These are phyloP conservation scores for Limnephilus rhombicus DNA, from an alignment of 2,888 invertebrate species.

Conservation along the genomic window DNA sequence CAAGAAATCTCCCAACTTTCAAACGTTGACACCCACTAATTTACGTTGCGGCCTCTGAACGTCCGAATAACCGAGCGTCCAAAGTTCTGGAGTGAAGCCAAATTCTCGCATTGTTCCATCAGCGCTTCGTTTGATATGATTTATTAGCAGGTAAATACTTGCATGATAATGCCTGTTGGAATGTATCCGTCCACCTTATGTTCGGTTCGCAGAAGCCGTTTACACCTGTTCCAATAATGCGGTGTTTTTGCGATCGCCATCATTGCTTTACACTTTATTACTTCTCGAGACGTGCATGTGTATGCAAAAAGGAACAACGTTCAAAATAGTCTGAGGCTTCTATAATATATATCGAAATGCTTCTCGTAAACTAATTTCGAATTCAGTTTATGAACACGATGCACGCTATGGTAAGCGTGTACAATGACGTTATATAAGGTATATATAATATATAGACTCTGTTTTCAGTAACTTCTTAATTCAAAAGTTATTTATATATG, in stretches of 20 bases:
- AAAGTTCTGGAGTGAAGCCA: constrained; percentile 41
- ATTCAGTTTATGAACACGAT: too few relatives aligned
- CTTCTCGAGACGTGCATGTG: not conserved
- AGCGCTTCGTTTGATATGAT: constrained; percentile 35
- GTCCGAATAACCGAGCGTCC: constrained; percentile 16
- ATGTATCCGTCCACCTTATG: constrained; percentile 13
- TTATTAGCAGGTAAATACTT: constrained; percentile 39
- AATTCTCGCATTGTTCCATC: constrained; percentile 29
- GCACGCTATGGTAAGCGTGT: too few relatives aligned
- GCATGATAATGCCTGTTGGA: not conserved
- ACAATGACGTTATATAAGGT: too few relatives aligned
- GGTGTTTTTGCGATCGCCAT: not conserved
- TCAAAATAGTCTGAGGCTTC: not conserved
- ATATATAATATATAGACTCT: too few relatives aligned
- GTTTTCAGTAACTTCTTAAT: too few relatives aligned
- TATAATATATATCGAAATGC: not conserved
- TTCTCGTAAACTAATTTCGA: not conserved
- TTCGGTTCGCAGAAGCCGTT: not conserved
- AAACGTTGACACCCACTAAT: constrained; percentile 33
- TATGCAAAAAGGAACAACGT: not conserved
- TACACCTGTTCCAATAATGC: constrained; percentile 34
- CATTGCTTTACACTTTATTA: constrained; percentile 6
- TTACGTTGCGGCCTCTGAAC: constrained; percentile 24
- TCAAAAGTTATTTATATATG: too few relatives aligned
- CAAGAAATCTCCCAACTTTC: not conserved